These are phyloP conservation scores for Triplophysa tibetana DNA, from an alignment of 2,113 vertebrate species.

Conservation along the genomic window DNA sequence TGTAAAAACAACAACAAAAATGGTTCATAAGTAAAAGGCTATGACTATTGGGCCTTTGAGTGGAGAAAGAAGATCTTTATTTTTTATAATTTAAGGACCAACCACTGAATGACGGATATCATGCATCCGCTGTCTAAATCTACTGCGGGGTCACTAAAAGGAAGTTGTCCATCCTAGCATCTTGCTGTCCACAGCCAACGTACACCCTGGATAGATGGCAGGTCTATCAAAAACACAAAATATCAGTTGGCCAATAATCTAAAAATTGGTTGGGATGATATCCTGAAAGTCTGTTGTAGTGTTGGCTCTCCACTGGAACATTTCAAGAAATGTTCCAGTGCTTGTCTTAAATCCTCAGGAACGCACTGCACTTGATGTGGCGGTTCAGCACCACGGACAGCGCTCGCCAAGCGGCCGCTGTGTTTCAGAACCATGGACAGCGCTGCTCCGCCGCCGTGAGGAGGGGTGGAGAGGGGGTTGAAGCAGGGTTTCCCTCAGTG, in stretches of 20 bases:
- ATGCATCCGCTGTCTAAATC: not conserved
- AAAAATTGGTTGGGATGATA: not conserved
- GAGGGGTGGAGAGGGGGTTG: conserved; percentile 24
- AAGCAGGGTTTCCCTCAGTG: conserved; percentile 75
- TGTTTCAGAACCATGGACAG: conserved; percentile 13
- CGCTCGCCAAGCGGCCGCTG: not conserved
- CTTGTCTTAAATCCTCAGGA: too few species aligned
- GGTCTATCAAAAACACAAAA: too few species aligned
- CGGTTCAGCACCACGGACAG: conserved; percentile 75
- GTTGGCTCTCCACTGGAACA: not conserved
- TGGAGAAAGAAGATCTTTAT: too few species aligned
- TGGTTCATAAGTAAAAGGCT: too few species aligned
- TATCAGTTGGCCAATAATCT: not conserved
- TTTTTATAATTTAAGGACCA: not conserved
- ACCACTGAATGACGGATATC: not conserved
- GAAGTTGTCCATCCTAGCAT: too few species aligned
- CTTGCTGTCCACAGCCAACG: too few species aligned
- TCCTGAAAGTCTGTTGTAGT: not conserved
- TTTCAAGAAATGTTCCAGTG: not conserved
- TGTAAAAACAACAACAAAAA: not conserved
- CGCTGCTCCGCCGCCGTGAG: not conserved
- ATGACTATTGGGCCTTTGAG: not conserved
- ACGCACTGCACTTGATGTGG: not conserved
- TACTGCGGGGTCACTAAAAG: too few species aligned
- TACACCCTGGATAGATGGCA: too few species aligned